Percentiles rank a stretch among this genome's conserved stretches.
Evolutionary conservation across 2,888 invertebrate species (phyloP).

Genomic region (Amblyjoppa proteus): DNA sequence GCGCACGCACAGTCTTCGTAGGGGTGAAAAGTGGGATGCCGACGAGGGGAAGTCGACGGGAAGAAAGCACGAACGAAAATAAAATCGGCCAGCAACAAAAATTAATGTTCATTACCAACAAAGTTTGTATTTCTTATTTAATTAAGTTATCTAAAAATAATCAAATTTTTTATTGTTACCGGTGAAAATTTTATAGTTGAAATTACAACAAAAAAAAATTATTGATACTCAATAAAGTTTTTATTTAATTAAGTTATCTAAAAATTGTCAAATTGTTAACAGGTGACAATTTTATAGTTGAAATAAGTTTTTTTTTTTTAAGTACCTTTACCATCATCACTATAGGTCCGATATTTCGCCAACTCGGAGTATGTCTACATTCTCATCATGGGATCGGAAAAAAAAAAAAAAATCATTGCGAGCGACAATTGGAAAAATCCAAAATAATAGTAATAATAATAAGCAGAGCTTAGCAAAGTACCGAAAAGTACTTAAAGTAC

Average conservation of each 20-base stretch:
- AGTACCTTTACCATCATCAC: background rate
- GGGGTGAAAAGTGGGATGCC: constrained; percentile 1
- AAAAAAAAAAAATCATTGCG: background rate
- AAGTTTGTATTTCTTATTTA: background rate
- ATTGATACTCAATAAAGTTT: background rate
- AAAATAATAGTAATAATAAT: background rate
- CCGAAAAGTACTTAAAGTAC: no score
- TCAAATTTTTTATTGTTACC: background rate
- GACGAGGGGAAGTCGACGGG: background rate
- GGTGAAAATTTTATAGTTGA: background rate
- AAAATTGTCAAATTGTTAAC: background rate
- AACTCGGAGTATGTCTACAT: background rate
- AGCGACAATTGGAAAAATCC: background rate
- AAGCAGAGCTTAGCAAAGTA: no score
- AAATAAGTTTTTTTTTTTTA: background rate
- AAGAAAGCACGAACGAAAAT: background rate
- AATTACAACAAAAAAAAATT: background rate
- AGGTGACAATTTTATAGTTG: background rate
- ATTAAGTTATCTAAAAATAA: background rate
- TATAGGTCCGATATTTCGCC: background rate
- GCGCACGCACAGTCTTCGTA: background rate
- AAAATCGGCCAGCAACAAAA: background rate
- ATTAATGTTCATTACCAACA: background rate
- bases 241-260: background rate
- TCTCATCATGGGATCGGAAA: background rate